Percentiles rank a stretch among this genome's conserved stretches.
phyloP scores from a whole-genome alignment of 2,888 invertebrate species.

The Polietes domitor region DNA sequence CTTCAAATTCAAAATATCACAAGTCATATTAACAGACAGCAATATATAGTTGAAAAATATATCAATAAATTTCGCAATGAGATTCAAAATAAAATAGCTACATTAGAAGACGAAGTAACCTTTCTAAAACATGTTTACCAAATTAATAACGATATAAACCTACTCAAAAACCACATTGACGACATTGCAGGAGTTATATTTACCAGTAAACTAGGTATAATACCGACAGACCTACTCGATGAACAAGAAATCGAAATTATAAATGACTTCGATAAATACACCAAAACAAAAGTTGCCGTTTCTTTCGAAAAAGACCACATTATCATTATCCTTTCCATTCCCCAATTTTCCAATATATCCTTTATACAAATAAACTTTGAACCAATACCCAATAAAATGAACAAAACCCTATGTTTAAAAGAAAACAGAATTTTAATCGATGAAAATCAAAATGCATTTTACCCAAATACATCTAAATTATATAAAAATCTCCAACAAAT shows the following conservation, averaged over 20 bases:
- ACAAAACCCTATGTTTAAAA: slow-evolving; percentile 56
- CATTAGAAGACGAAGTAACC: slow-evolving; percentile 41
- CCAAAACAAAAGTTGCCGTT: slow-evolving; percentile 37
- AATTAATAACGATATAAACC: background rate
- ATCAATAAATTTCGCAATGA: slow-evolving; percentile 23
- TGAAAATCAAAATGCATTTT: slow-evolving; percentile 23
- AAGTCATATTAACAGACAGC: slow-evolving; percentile 62
- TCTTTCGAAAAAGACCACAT: slow-evolving; percentile 34
- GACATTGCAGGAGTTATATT: slow-evolving; percentile 47
- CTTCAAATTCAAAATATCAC: slow-evolving; percentile 64
- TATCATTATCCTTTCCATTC: slow-evolving; percentile 44
- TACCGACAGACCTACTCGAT: slow-evolving; percentile 33
- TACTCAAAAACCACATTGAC: slow-evolving; percentile 40
- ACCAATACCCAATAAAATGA: no score
- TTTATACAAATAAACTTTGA: slow-evolving; percentile 41
- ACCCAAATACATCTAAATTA: slow-evolving; percentile 12
- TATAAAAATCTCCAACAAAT: slow-evolving; percentile 20
- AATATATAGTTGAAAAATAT: slow-evolving; percentile 59
- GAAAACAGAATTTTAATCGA: no score
- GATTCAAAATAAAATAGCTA: slow-evolving; percentile 39
- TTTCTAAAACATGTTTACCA: slow-evolving; percentile 27
- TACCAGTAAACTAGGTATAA: slow-evolving; percentile 48
- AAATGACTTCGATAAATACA: slow-evolving; percentile 39
- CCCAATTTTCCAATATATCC: slow-evolving; percentile 35
- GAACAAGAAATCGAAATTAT: slow-evolving; percentile 42